phyloP scores from a whole-genome alignment of 2,888 invertebrate genomes.

The Temnothorax unifasciatus region DNA sequence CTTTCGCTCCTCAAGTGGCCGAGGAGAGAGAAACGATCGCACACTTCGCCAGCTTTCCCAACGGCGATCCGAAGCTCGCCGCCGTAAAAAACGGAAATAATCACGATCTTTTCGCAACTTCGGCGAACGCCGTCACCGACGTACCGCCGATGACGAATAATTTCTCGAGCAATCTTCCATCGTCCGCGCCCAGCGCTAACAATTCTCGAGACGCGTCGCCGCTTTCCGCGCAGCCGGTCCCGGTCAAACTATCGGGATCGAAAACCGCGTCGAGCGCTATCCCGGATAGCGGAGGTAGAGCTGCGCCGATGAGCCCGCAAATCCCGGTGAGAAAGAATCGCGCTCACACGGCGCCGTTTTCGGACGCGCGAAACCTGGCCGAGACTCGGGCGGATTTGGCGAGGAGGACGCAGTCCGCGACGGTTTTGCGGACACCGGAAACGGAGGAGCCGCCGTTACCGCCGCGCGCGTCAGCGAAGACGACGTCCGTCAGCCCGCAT shows the following conservation, averaged over 20 bases:
- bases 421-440: constrained; percentile 60
- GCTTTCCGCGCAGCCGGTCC: constrained; percentile 4
- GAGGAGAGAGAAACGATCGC: constrained; percentile 81
- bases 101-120: constrained; percentile 15
- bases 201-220: constrained; percentile 51
- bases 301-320: constrained; percentile 74
- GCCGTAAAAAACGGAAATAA: constrained; percentile 60
- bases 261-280: constrained; percentile 15
- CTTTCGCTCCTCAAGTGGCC: constrained; percentile 83
- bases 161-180: constrained; percentile 6
- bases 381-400: constrained; percentile 65
- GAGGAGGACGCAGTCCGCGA: constrained; percentile 68
- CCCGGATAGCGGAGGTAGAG: background rate
- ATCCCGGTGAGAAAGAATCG: constrained; percentile 80
- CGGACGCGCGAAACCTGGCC: constrained; percentile 53
- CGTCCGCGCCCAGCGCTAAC: constrained; percentile 21
- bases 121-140: background rate
- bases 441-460: constrained; percentile 49
- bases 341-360: constrained; percentile 77
- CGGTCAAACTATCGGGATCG: constrained; percentile 2
- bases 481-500: background rate
- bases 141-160: background rate
- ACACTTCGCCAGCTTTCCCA: constrained; percentile 81
- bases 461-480: constrained; percentile 25
- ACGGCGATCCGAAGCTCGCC: constrained; percentile 81